Percentiles rank a stretch among this genome's conserved stretches.
Conservation (phyloP, 2,797 vertebrate genomes). For the Acanthurus lineatus region DNA sequence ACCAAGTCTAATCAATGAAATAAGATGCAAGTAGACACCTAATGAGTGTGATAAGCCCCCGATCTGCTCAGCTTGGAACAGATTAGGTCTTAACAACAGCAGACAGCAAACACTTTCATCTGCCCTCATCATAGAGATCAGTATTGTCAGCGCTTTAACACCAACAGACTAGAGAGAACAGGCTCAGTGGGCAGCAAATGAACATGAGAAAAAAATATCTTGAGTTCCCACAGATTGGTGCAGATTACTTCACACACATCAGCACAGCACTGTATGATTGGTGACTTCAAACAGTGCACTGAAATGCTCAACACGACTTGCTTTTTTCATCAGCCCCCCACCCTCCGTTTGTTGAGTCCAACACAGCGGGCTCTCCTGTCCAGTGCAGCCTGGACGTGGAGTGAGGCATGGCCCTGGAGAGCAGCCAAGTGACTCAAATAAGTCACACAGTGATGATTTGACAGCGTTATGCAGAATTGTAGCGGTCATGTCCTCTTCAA, state of each 20-base stretch:
- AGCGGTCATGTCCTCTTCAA: slow-evolving; percentile 23
- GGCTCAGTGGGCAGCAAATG: slow-evolving; percentile 35
- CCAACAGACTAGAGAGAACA: neutral
- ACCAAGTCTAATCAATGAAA: slow-evolving; percentile 53
- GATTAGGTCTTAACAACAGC: slow-evolving; percentile 42
- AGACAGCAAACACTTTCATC: slow-evolving; percentile 38
- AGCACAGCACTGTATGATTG: neutral
- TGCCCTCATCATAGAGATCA: slow-evolving; percentile 40
- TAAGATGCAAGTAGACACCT: slow-evolving; percentile 46
- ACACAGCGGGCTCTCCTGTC: slow-evolving; percentile 9
- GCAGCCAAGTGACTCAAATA: slow-evolving; percentile 40
- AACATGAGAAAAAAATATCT: slow-evolving; percentile 37
- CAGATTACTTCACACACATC: slow-evolving; percentile 33
- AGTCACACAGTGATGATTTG: slow-evolving; percentile 30
- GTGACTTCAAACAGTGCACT: slow-evolving; percentile 24
- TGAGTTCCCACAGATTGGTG: slow-evolving; percentile 9
- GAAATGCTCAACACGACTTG: neutral
- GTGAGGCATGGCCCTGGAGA: slow-evolving; percentile 28
- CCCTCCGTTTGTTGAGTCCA: slow-evolving; percentile 13
- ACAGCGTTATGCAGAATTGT: slow-evolving; percentile 30
- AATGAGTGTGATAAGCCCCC: slow-evolving; percentile 60
- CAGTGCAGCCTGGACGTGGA: slow-evolving; percentile 17
- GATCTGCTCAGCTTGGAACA: slow-evolving; percentile 47
- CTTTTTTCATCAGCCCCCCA: slow-evolving; percentile 1
- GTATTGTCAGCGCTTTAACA: slow-evolving; percentile 55